Evolutionary conservation across 2,797 vertebrate genomes (phyloP).

Genomic region (Anas acuta): DNA sequence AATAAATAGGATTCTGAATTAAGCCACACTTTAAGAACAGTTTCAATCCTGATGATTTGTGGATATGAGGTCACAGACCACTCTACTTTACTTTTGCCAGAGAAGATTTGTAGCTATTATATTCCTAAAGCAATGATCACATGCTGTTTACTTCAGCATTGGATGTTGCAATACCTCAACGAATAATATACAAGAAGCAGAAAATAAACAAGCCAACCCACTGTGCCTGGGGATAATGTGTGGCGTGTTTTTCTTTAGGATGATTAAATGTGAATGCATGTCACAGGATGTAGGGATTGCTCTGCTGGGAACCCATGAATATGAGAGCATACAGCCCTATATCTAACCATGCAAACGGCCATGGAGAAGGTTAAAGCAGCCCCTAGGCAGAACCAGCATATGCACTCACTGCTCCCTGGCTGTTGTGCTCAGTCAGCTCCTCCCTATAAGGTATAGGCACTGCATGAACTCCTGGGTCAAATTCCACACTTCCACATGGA

Average conservation of each 20-base stretch:
- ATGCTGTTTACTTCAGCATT: slow-evolving; percentile 47
- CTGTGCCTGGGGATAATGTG: neutral
- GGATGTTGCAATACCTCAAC: slow-evolving; percentile 37
- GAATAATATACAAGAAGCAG: slow-evolving; percentile 46
- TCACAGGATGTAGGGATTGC: slow-evolving; percentile 21
- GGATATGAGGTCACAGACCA: slow-evolving; percentile 50
- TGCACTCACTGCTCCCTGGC: neutral
- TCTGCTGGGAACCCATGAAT: neutral
- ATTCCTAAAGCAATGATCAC: slow-evolving; percentile 27
- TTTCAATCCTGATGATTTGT: slow-evolving; percentile 51
- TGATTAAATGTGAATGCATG: slow-evolving; percentile 59
- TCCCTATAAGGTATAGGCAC: neutral
- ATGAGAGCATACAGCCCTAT: neutral
- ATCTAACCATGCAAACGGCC: neutral
- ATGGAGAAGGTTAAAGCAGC: neutral
- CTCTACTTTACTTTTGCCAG: neutral
- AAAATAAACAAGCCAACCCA: slow-evolving; percentile 52
- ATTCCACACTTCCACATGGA: neutral
- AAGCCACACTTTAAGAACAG: slow-evolving; percentile 24
- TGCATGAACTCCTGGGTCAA: neutral
- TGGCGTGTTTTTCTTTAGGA: slow-evolving; percentile 41
- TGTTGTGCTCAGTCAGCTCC: neutral
- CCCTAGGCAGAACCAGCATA: slow-evolving; percentile 6
- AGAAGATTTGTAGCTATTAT: slow-evolving; percentile 39
- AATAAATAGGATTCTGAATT: slow-evolving; percentile 15